Base-by-base conservation (phyloP, 2,797 vertebrate species). In the Uromys caudimaculatus region DNA sequence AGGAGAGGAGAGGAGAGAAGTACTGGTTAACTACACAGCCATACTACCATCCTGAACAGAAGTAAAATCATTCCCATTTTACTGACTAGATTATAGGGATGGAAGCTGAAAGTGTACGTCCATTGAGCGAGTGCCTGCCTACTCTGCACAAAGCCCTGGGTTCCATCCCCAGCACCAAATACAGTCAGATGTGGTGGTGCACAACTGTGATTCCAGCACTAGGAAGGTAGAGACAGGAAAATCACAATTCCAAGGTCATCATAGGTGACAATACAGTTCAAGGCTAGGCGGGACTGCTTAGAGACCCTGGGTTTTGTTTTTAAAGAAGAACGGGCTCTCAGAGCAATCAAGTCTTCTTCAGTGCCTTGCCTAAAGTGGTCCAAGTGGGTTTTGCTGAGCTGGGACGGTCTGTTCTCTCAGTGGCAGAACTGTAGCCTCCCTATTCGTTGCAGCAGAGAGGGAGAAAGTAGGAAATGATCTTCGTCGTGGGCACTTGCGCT, bases 31-130 rank as follows among this genome's bases (percentile, higher is more conserved):
- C 16, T 10, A 21, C 56, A 32, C 21, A 38, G 32, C 44, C 47
- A 79, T 41, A 69, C 11, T 8, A 76, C 69, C 32, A 62, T 41
- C 60, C 58, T 77, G 56, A 85, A 77, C 16, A 79, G 47, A n/a
- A 83, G 32, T 2, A 85, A 41, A 71, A 23, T 67, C 27, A 29
- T 77, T 89, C 67, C 67, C 73, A 75, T 73, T 94, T 92, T 50
- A 38, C 56, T 71, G 84, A 96, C 47, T 52, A 47, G 41, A 27
- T 60, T n/a, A 44, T 35, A 44, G 86, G 17, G 17, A 44, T 35
- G 71, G 19, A 41, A 14, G 0, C 44, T 27, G 13, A 8, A n/a
- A 62, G 24, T 60, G 6, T 3, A 52, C 7, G 9, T 47, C 21
- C 58, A 24, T 12, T 78, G 58, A 50, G 35, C 14, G 56, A 4